Base-by-base conservation (phyloP, 2,888 invertebrate species). In the Temnothorax rugatulus region DNA sequence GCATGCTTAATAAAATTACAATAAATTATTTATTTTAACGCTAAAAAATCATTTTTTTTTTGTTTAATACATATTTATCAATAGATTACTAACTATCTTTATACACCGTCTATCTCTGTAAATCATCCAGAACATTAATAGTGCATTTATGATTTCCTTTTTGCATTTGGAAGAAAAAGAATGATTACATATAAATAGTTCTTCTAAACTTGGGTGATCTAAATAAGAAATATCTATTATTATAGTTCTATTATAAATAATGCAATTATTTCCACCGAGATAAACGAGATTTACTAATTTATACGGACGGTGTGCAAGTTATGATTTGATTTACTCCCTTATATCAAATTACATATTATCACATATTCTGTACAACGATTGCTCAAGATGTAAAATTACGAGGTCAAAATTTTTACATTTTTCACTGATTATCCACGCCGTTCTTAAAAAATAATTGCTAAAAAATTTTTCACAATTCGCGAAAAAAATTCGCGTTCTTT, bases 331-430 rank as follows among this genome's bases (percentile, higher is more conserved):
- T 69, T 69, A 77, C 57, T 44, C 47, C 13, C 38, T 81, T 71
- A 64, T 71, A 64, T 64, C 57, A 29, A 77, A 79, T 86, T 8
- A 34, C 59, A 44, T 57, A 34, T 69, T 69, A 57, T 81, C 75
- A 75, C 41, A 57, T 57, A 74, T 68, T 75, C 74, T 86, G 77
- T 75, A 75, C 47, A 59, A 47, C 57, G 61, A 64, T 83, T 25
- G 66, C 79, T 66, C 38, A 41, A 82, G 61, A 83, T 88, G 87
- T 59, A 87, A 89, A 88, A 85, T 89, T 87, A 87, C 79, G 64
- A 47, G 74, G 85, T 73, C 47, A 38, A 38, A 38, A 71, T 29
- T 59, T 47, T 71, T 81, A 71, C 38, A 38, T 69, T 81, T 9
- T 41, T 61, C 79, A 71, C n/a, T 81, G 75, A 82, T 82, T 74